phyloP scores from a whole-genome alignment of 2,113 vertebrate species.

The Chroicocephalus ridibundus region DNA sequence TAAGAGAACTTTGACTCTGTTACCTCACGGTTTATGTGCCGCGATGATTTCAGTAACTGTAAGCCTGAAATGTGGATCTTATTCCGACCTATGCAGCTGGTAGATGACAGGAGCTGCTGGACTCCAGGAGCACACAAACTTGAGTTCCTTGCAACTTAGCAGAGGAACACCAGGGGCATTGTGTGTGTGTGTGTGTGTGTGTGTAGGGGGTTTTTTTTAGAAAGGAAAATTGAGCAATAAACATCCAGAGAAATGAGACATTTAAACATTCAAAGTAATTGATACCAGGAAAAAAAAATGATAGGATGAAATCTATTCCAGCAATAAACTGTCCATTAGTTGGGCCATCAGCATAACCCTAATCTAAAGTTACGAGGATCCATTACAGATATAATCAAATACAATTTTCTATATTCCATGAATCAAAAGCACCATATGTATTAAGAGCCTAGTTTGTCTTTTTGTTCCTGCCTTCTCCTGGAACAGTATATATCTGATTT shows the following conservation, averaged over 20 bases:
- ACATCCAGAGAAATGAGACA: slow-evolving; percentile 64
- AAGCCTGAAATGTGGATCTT: background rate
- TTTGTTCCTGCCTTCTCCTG: slow-evolving; percentile 47
- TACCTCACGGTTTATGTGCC: background rate
- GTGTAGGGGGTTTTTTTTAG: background rate
- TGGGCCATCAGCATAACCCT: slow-evolving; percentile 52
- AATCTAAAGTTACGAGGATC: slow-evolving; percentile 70
- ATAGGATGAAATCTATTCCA: slow-evolving; percentile 52
- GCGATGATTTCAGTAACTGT: background rate
- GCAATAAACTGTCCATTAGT: slow-evolving; percentile 58
- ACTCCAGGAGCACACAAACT: background rate
- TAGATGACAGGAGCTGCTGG: background rate
- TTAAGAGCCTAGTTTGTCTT: slow-evolving; percentile 47
- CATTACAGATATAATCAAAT: slow-evolving; percentile 71
- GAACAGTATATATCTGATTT: slow-evolving; percentile 51
- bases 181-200: background rate
- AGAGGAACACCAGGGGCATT: background rate
- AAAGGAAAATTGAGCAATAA: slow-evolving; percentile 68
- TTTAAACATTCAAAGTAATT: slow-evolving; percentile 72
- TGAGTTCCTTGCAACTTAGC: background rate
- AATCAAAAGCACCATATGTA: slow-evolving; percentile 57
- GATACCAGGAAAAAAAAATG: slow-evolving; percentile 60
- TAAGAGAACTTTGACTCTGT: slow-evolving; percentile 1
- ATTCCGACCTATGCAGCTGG: background rate
- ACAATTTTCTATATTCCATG: slow-evolving; percentile 60